Percentiles rank a stretch among this genome's conserved stretches.
phyloP scores from a whole-genome alignment of 2,888 invertebrate genomes.

The Lepidonotus clava region DNA sequence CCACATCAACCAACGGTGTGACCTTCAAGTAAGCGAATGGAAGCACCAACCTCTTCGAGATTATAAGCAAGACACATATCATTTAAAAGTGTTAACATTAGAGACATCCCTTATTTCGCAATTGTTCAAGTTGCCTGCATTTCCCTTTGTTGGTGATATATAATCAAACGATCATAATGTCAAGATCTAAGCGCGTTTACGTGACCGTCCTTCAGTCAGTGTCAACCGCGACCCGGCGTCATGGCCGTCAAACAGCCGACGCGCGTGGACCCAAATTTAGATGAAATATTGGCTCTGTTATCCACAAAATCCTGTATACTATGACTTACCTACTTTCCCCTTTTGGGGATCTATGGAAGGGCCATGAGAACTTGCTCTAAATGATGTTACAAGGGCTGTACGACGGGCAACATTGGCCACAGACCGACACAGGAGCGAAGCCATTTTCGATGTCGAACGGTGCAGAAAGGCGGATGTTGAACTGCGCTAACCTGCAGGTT shows the following conservation, averaged over 20 bases:
- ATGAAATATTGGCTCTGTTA: background rate
- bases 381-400: constrained; percentile 35
- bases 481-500: too few species aligned
- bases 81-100: too few species aligned
- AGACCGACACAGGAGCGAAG: constrained; percentile 45
- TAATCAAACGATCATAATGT: too few species aligned
- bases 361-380: constrained; percentile 52
- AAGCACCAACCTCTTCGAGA: too few species aligned
- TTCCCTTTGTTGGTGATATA: too few species aligned
- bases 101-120: too few species aligned
- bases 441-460: constrained; percentile 50
- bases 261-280: background rate
- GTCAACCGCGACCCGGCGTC: background rate
- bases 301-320: background rate
- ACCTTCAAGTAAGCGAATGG: too few species aligned
- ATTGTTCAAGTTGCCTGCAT: too few species aligned
- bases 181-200: too few species aligned
- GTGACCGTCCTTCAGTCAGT: constrained; percentile 41
- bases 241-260: background rate
- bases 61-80: too few species aligned
- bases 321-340: constrained; percentile 62
- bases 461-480: background rate
- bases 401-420: constrained; percentile 39
- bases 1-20: too few species aligned
- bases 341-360: constrained; percentile 60